A percentile compares a stretch with the other conserved stretches of the same genome.
phyloP scores from a whole-genome alignment of 1,140 invertebrate species.

The Chelonus insularis region DNA sequence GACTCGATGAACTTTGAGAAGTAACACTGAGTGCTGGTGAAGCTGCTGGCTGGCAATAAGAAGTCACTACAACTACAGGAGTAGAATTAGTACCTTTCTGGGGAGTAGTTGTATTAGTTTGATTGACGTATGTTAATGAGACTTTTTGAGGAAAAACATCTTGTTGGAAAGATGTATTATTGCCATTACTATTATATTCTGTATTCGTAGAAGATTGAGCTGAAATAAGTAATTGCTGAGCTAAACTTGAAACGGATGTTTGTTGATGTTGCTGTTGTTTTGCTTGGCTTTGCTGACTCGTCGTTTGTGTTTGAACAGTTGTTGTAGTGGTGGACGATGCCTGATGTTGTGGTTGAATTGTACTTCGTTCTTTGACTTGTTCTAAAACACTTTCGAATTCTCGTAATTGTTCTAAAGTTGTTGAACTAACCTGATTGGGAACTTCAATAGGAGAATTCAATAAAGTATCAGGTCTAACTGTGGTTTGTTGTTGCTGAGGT shows the following conservation, averaged over 20 bases:
- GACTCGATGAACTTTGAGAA: conserved; percentile 67
- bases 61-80: conserved; percentile 65
- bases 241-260: conserved; percentile 39
- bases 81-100: conserved; percentile 61
- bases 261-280: conserved; percentile 44
- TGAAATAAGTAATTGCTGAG: conserved; percentile 52
- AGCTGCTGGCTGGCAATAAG: conserved; percentile 65
- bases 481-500: conserved; percentile 27
- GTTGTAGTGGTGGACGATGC: conserved; percentile 38
- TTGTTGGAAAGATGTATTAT: conserved; percentile 46
- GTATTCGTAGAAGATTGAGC: conserved; percentile 40
- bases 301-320: conserved; percentile 53
- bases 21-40: conserved; percentile 65
- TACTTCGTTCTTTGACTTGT: conserved; percentile 76
- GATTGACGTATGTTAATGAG: conserved; percentile 59
- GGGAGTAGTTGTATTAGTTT: conserved; percentile 33
- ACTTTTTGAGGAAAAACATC: conserved; percentile 54
- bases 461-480: conserved; percentile 43
- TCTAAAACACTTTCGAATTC: conserved; percentile 83
- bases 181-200: conserved; percentile 48
- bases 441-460: conserved; percentile 57
- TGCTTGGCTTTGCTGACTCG: conserved; percentile 41
- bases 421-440: conserved; percentile 61
- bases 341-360: conserved; percentile 59
- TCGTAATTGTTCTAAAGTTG: conserved; percentile 74